Evolutionary conservation across 30 jellyfish, hydroid and myxozoan genomes (phyloP), one percentile per base, ranked within the genome.

Genomic region (Nemopilema nomurai): DNA sequence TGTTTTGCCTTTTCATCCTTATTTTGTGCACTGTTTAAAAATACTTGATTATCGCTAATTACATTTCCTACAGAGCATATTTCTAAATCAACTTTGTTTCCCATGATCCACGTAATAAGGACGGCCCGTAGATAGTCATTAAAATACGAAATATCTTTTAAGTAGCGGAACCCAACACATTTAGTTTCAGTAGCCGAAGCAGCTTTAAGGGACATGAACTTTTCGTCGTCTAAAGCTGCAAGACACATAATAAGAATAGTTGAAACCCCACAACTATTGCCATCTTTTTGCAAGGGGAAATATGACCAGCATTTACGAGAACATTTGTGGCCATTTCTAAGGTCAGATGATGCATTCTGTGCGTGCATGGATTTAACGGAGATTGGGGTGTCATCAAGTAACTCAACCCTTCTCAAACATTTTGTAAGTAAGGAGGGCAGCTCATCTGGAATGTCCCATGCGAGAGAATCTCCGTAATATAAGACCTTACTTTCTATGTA

Each of bases 231-330:
- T 29, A 33, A 49, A 8, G 85, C 28, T 18, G 74, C 85, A n/a
- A 75, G 18, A 0, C 53, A 51, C 85, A 75, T 50, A 8, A 49
- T 22, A 41, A 75, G 18, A 22, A 18, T 33, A 18, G 85, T 27
- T 24, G 74, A 51, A 16, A 75, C 52, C 21, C 85, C 85, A 75
- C 85, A 75, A 51, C 50, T 75, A 24, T 50, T n/a, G 30, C 52
- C 51, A 26, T 33, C 30, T 23, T 26, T 33, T 22, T 75, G 85
- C 74, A 75, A 22, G 52, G 85, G 85, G 41, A 33, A 75, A 23
- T 22, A 28, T 50, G 29, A 19, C 85, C 85, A 75, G 23, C 85
- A 75, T 8, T 25, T 28, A 8, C 52, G 41, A 18, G 23, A 29
- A 33, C 85, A 75, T 71, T 71, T 30, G 25, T 71, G 81, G 62